phyloP scores from a whole-genome alignment of 2,113 vertebrate species.

The Microcebus lehilahytsara region DNA sequence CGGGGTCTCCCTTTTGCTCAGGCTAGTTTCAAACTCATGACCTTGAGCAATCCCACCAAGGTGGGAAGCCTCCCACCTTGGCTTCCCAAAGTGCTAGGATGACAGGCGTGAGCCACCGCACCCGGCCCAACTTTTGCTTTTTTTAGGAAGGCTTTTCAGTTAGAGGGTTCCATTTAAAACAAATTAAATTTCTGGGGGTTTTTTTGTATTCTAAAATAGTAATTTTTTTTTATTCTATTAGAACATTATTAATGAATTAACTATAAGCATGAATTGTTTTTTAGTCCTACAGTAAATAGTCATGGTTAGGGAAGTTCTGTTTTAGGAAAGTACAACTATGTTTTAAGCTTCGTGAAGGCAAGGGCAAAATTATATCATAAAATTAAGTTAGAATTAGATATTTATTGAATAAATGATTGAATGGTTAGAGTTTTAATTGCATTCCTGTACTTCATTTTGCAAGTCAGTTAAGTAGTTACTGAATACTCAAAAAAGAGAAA shows the following conservation, averaged over 20 bases:
- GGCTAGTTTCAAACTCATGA: too few species aligned
- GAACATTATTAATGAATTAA: slow-evolving; percentile 7
- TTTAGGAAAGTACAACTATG: neutral
- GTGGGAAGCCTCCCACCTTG: too few species aligned
- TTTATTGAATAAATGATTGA: slow-evolving; percentile 38
- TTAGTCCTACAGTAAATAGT: neutral
- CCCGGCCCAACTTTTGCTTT: neutral
- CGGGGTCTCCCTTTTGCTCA: too few species aligned
- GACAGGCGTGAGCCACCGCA: too few species aligned
- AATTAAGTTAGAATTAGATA: neutral
- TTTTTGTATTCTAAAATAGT: neutral
- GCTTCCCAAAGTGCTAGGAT: too few species aligned
- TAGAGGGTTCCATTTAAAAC: slow-evolving; percentile 24
- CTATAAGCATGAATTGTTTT: slow-evolving; percentile 30
- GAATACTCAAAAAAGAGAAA: neutral
- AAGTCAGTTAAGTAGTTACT: slow-evolving; percentile 20
- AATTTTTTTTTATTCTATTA: neutral
- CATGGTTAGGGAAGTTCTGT: neutral
- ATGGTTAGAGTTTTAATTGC: neutral
- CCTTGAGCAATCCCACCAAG: too few species aligned
- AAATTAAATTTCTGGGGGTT: neutral
- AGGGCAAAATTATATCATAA: neutral
- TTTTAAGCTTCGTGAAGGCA: slow-evolving; percentile 16
- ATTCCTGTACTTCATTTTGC: neutral
- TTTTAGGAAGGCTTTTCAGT: neutral